phyloP scores from a whole-genome alignment of 2,888 invertebrate species.

The Limnephilus marmoratus region DNA sequence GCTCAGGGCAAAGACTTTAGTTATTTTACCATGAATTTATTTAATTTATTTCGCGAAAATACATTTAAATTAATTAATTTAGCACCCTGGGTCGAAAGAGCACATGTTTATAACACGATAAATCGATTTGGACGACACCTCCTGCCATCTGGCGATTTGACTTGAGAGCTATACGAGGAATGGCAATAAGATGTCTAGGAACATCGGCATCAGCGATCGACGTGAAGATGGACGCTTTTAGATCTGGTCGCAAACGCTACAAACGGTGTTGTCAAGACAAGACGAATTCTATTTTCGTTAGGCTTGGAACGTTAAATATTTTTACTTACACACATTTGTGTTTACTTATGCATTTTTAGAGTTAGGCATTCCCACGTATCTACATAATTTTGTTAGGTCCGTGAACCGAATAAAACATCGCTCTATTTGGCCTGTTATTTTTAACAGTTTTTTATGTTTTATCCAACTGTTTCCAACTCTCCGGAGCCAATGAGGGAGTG shows the following conservation, averaged over 20 bases:
- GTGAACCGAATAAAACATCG: too few species aligned
- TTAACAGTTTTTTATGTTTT: too few species aligned
- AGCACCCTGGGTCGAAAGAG: background rate
- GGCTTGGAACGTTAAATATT: background rate
- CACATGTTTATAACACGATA: conserved; percentile 8
- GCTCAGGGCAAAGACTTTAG: background rate
- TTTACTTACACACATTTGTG: background rate
- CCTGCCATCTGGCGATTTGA: conserved; percentile 32
- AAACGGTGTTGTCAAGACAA: background rate
- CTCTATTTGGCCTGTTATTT: too few species aligned
- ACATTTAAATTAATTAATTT: background rate
- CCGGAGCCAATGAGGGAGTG: background rate
- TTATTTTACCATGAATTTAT: background rate
- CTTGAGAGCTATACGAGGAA: conserved; percentile 19
- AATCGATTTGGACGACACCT: conserved; percentile 11
- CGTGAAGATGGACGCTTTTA: conserved; percentile 26
- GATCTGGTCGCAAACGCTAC: background rate
- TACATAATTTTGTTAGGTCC: too few species aligned
- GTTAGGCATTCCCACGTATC: background rate
- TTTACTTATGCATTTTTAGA: background rate
- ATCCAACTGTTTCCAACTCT: too few species aligned
- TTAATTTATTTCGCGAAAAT: background rate
- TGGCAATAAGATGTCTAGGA: background rate
- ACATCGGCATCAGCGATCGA: conserved; percentile 38
- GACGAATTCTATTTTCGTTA: background rate